Base-by-base conservation (phyloP, 2,888 invertebrate genomes). In the Drosophila picticornis region DNA sequence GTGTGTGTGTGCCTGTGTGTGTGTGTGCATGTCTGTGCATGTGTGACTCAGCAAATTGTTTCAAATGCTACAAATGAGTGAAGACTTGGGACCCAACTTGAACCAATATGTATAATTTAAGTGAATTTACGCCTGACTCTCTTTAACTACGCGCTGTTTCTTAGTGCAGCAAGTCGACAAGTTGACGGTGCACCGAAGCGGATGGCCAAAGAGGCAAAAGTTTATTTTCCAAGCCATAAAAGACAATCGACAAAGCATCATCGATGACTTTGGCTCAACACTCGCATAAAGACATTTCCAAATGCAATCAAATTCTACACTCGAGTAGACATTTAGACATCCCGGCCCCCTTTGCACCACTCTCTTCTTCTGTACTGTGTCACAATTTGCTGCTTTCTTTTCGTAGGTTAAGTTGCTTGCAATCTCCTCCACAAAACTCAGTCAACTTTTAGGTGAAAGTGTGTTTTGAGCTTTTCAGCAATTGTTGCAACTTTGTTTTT, bases 281-380 rank as follows among this genome's bases (percentile, higher is more conserved):
- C 73, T 72, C 82, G 74, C 80, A 87, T 89, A 89, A 88, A 88
- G 89, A 87, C 89, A 87, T 88, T 89, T 85, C 85, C 81, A 91
- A 91, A 75, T 90, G 91, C 90, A 91, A 91, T 91, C 91, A 91
- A 91, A 91, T 90, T 89, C 91, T 88, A 90, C 91, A 91, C 90
- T 90, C 81, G 84, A 85, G 81, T 86, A 84, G 87, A 84, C 89
- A 87, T 77, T 84, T 75, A 83, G 73, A 83, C 81, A 77, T 72
- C 77, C 68, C 7, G 19, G 9, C 63, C 16, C 27, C 19, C 51
- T 16, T 38, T 43, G 31, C 40, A 2, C 25, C 16, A 4, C 25
- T 7, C 2, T 1, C 52, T n/a, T 13, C 32, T 7, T 40, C 46
- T 60, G 77, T 83, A 85, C 88, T 85, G 88, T 88, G 85, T 84